Conservation (phyloP, 2,888 invertebrate genomes). For the Meta bourneti region DNA sequence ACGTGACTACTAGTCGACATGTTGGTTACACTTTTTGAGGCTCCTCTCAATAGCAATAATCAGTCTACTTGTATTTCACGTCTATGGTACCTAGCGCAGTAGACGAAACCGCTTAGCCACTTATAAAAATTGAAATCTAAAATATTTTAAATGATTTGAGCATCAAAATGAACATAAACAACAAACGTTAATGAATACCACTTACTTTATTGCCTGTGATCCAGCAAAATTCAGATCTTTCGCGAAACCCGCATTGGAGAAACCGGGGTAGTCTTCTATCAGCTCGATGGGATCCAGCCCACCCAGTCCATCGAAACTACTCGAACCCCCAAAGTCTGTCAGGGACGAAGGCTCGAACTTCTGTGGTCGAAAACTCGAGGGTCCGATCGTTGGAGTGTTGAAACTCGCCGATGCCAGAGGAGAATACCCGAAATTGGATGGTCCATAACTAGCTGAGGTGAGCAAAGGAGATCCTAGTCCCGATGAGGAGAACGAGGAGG, state of each 20-base stretch:
- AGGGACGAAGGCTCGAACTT: constrained; percentile 24
- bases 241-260: constrained; percentile 52
- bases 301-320: constrained; percentile 53
- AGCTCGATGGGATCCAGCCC: constrained; percentile 57
- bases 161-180: too few species aligned
- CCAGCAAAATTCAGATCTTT: constrained; percentile 69
- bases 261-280: constrained; percentile 66
- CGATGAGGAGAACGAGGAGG: constrained; percentile 35
- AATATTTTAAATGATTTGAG: too few species aligned
- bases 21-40: too few species aligned
- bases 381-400: constrained; percentile 27
- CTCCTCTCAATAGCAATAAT: too few species aligned
- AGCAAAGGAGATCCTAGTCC: constrained; percentile 8
- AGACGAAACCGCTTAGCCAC: too few species aligned
- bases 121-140: too few species aligned
- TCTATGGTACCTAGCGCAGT: too few species aligned
- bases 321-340: constrained; percentile 8
- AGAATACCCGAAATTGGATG: constrained; percentile 1
- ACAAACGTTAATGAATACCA: neutral
- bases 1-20: too few species aligned
- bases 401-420: constrained; percentile 34
- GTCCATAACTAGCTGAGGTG: constrained; percentile 26
- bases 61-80: too few species aligned
- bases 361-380: neutral
- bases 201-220: constrained; percentile 63